These are phyloP conservation scores for Microtus pennsylvanicus DNA, from an alignment of 2,113 vertebrate species.

Conservation along the genomic window DNA sequence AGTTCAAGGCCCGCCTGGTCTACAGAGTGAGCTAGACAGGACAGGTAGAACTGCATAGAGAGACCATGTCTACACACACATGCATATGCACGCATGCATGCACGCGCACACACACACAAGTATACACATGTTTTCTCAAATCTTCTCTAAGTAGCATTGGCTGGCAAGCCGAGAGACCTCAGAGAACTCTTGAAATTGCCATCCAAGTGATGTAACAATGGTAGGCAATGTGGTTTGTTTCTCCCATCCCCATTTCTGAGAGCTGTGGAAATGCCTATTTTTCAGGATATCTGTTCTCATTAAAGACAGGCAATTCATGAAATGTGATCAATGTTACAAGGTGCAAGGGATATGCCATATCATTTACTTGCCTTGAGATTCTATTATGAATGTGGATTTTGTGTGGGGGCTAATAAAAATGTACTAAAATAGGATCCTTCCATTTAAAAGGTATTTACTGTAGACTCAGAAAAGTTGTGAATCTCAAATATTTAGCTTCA, in stretches of 20 bases:
- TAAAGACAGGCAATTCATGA: conserved; percentile 63
- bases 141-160: neutral
- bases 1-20: neutral
- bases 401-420: neutral
- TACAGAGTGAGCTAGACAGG: neutral
- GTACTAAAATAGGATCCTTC: neutral
- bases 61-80: neutral
- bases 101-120: neutral
- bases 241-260: neutral
- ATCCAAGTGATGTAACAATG: neutral
- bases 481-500: neutral
- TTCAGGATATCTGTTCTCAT: conserved; percentile 52
- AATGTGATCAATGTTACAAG: neutral
- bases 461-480: neutral
- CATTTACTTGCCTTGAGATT: conserved; percentile 37
- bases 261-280: neutral
- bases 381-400: neutral
- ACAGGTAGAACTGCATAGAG: neutral
- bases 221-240: neutral
- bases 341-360: neutral
- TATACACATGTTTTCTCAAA: neutral
- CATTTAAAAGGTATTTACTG: neutral
- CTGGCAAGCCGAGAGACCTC: neutral
- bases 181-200: neutral
- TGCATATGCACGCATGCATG: neutral